A percentile compares a stretch with the other conserved stretches of the same genome.
phyloP scores from a whole-genome alignment of 2,113 vertebrate species.

The Anolis sagrei region DNA sequence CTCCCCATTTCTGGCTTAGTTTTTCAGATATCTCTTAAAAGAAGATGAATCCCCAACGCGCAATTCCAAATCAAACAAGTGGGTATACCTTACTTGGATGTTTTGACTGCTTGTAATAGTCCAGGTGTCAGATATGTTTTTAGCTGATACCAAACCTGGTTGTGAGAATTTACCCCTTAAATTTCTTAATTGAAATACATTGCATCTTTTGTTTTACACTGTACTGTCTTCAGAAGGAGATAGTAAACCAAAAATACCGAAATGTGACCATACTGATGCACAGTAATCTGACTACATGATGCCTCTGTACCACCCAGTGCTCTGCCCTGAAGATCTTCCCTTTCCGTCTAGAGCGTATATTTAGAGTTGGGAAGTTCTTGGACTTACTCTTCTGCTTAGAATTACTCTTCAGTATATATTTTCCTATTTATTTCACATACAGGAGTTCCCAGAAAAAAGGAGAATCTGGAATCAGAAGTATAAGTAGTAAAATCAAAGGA shows the following conservation, averaged over 20 bases:
- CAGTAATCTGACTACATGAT: neutral
- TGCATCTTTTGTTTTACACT: neutral
- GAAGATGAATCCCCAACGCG: constrained; percentile 90
- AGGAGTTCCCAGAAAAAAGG: constrained; percentile 89
- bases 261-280: neutral
- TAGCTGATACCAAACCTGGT: neutral
- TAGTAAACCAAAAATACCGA: neutral
- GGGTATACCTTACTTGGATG: constrained; percentile 38
- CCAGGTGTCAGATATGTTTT: neutral
- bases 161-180: neutral
- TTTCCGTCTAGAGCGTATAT: too few relatives aligned
- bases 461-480: constrained; percentile 91
- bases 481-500: constrained; percentile 95
- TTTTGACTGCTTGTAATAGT: neutral
- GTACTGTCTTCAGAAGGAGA: neutral
- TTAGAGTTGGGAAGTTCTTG: too few relatives aligned
- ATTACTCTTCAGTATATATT: constrained; percentile 31
- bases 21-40: constrained; percentile 92
- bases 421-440: constrained; percentile 51
- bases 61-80: constrained; percentile 90
- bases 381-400: neutral
- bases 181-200: neutral
- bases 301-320: too few relatives aligned
- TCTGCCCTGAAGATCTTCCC: too few relatives aligned
- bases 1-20: constrained; percentile 77